Evolutionary conservation across 2,113 vertebrate genomes (phyloP), one percentile per base, ranked within the genome.

Genomic region (Fulica atra): DNA sequence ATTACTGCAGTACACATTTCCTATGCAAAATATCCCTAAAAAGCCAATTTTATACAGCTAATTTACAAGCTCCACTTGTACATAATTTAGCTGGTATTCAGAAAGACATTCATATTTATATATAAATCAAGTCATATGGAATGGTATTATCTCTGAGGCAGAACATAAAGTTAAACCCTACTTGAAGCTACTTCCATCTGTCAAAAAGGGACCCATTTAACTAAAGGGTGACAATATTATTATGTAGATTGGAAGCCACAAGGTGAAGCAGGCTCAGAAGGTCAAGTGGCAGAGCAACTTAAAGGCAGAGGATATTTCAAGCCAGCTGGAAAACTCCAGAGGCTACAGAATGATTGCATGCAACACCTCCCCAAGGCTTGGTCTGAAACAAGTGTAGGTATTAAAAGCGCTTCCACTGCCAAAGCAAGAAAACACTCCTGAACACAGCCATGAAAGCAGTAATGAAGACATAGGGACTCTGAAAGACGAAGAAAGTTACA

Each of bases 121-220:
- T 33, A 93, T 73, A 97, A 94, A 93, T 95, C 68, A 95, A 68
- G 78, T 69, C 29, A 81, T 92, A 96, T 4, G 35, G 38, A 96
- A 78, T 26, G 29, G 56, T 64, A 89, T 82, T 96, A 90, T 87
- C 63, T 46, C 94, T 8, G 3, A 81, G 24, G 80, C 76, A 96
- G 86, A 92, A 94, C 87, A 69, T 88, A 85, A 96, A 82, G 66
- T 86, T 90, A 95, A 96, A 91, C 16, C 13, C 74, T 80, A 77
- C 86, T 80, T 88, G 60, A 86, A 93, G 57, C 65, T 66, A 91
- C 92, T 95, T 93, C 44, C 66, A 74, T 53, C 80, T 92, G 74
- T 91, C 81, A 95, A 95, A 97, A 96, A 95, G 48, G 96, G 96
- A 26, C 18, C 54, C 51, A 94, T 93, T 95, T 93, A 68, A 84